Conservation (phyloP, 2,113 vertebrate genomes). For the Phainopepla nitens region DNA sequence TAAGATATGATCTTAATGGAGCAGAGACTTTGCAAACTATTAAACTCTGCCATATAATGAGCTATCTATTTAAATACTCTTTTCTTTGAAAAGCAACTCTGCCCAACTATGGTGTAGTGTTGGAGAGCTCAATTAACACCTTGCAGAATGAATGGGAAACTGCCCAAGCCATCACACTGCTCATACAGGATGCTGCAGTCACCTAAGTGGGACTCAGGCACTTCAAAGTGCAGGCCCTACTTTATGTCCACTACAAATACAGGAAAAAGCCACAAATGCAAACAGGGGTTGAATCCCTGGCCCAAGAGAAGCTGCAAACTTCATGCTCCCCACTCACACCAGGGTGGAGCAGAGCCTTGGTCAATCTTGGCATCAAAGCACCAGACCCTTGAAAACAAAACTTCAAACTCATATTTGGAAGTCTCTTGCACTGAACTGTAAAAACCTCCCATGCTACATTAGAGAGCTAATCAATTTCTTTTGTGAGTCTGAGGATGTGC, state of each 20-base stretch:
- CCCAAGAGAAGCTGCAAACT: not conserved
- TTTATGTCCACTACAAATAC: not conserved
- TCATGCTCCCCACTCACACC: not conserved
- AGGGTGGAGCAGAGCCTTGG: not conserved
- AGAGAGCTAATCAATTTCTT: constrained; percentile 58
- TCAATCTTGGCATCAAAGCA: not conserved
- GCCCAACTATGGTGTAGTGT: not conserved
- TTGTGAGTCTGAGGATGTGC: not conserved
- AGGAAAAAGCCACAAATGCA: not conserved
- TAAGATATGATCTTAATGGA: constrained; percentile 55
- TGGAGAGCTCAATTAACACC: constrained; percentile 8
- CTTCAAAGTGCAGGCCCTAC: not conserved
- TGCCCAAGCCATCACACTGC: not conserved
- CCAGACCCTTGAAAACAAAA: not conserved
- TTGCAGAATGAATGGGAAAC: not conserved
- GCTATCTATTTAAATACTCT: constrained; percentile 45
- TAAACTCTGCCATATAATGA: constrained; percentile 53
- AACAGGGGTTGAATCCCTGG: not conserved
- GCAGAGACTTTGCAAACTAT: constrained; percentile 59
- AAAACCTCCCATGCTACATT: constrained; percentile 10
- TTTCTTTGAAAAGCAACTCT: constrained; percentile 27
- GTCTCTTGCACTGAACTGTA: not conserved
- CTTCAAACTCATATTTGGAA: not conserved
- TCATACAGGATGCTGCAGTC: not conserved
- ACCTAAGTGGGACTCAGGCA: not conserved